Conservation (phyloP, 2,888 invertebrate genomes). For the Drosophila neotestacea region DNA sequence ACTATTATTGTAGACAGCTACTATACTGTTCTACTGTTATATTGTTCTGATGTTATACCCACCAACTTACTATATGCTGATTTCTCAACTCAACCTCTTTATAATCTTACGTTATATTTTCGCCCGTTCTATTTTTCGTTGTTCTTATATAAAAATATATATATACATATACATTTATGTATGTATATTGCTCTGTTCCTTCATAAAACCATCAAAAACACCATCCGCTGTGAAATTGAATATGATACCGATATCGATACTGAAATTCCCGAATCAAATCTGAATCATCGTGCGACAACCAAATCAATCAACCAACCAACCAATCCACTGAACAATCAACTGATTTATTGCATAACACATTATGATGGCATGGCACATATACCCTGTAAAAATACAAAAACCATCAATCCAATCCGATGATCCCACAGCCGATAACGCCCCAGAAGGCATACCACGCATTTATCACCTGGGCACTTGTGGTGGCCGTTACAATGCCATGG, state of each 20-base stretch:
- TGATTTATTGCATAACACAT: conserved; percentile 60
- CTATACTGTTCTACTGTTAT: conserved; percentile 32
- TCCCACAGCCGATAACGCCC: conserved; percentile 82
- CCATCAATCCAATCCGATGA: conserved; percentile 35
- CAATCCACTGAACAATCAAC: conserved; percentile 49
- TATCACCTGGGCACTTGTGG: conserved; percentile 99
- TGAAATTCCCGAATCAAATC: conserved; percentile 35
- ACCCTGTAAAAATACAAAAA: conserved; percentile 20
- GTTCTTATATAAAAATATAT: conserved; percentile 31
- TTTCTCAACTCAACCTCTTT: conserved; percentile 49
- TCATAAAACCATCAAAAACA: conserved; percentile 48
- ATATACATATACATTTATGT: conserved; percentile 19
- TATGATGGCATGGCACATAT: conserved; percentile 69
- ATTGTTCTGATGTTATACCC: conserved; percentile 50
- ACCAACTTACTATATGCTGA: conserved; percentile 58
- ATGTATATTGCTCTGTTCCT: conserved; percentile 55
- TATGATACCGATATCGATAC: conserved; percentile 30
- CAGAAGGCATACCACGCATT: conserved; percentile 99
- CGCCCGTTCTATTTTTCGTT: conserved; percentile 57
- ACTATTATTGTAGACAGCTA: conserved; percentile 32
- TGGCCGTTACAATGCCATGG: conserved; percentile 99
- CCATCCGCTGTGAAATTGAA: conserved; percentile 44
- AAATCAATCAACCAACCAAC: conserved; percentile 44
- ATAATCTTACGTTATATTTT: conserved; percentile 37
- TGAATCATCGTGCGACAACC: conserved; percentile 42